A percentile compares a stretch with the other conserved stretches of the same genome.
Conservation (phyloP, 2,888 invertebrate species). For the Drosophila ezoana region DNA sequence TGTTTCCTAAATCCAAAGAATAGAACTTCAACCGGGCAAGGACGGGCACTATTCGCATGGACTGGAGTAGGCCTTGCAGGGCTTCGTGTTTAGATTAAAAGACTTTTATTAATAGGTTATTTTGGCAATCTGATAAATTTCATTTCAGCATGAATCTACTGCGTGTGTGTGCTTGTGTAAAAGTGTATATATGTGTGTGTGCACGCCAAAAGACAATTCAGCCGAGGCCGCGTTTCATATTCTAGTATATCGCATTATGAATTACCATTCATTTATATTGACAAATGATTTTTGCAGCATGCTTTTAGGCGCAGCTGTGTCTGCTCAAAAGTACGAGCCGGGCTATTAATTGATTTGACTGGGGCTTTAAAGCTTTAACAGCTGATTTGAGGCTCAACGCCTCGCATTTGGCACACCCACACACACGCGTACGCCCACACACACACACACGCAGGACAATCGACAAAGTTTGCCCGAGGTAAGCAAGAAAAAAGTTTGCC, state of each 20-base stretch:
- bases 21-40: too few relatives aligned
- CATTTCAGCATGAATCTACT: too few relatives aligned
- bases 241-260: neutral
- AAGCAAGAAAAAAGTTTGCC: conserved; percentile 50
- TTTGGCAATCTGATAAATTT: too few relatives aligned
- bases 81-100: too few relatives aligned
- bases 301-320: conserved; percentile 56
- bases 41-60: too few relatives aligned
- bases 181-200: too few relatives aligned
- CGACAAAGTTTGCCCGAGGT: conserved; percentile 54
- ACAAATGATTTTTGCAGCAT: conserved; percentile 50
- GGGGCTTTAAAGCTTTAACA: conserved; percentile 62
- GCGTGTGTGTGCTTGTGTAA: too few relatives aligned
- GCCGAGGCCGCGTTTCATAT: neutral
- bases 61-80: too few relatives aligned
- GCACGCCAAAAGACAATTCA: too few relatives aligned
- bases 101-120: too few relatives aligned
- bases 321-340: conserved; percentile 10
- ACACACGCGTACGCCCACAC: conserved; percentile 2
- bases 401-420: conserved; percentile 4
- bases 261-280: conserved; percentile 3
- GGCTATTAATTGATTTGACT: conserved; percentile 69
- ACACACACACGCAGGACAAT: conserved; percentile 23
- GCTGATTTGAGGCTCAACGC: conserved; percentile 20
- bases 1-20: too few relatives aligned